A percentile compares a stretch with the other conserved stretches of the same genome.
These are phyloP conservation scores for Rhombomys opimus DNA, from an alignment of 2,113 vertebrate species.

Conservation along the genomic window DNA sequence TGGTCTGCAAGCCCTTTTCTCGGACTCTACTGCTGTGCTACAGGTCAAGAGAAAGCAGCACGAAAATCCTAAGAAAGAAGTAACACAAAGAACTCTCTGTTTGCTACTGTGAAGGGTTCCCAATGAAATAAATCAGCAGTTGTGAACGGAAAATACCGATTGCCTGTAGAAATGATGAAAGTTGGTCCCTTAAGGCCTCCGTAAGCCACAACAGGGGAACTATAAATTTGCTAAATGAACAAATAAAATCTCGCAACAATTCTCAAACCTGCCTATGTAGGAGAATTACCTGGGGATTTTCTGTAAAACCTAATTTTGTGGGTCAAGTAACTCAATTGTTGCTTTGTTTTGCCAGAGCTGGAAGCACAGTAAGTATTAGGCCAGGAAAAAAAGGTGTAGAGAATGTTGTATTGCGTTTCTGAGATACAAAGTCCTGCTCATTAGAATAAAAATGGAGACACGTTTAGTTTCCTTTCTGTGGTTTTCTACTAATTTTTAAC, in stretches of 20 bases:
- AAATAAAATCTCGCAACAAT: not conserved
- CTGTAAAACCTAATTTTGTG: not conserved
- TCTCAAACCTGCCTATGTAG: not conserved
- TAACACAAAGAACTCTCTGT: not conserved
- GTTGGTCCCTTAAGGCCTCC: not conserved
- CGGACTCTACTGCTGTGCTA: not conserved
- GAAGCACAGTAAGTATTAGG: not conserved
- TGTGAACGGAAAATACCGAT: not conserved
- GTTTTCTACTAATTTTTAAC: not conserved
- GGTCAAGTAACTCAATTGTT: slow-evolving; percentile 37
- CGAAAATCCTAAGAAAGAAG: not conserved
- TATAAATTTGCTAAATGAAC: slow-evolving; percentile 56
- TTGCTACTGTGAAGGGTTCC: slow-evolving; percentile 2
- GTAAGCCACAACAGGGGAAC: slow-evolving; percentile 29
- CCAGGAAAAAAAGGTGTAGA: not conserved
- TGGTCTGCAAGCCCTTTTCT: not conserved
- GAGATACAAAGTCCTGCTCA: not conserved
- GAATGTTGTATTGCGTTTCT: not conserved
- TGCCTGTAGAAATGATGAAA: not conserved
- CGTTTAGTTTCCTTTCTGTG: not conserved
- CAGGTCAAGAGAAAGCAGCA: slow-evolving; percentile 2
- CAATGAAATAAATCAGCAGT: slow-evolving; percentile 11
- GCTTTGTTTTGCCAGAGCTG: not conserved
- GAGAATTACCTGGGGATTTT: slow-evolving; percentile 10
- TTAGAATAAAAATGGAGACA: not conserved